Evolutionary conservation across 2,797 vertebrate genomes (phyloP), one percentile per base, ranked within the genome.

Genomic region (Rhinophrynus dorsalis): DNA sequence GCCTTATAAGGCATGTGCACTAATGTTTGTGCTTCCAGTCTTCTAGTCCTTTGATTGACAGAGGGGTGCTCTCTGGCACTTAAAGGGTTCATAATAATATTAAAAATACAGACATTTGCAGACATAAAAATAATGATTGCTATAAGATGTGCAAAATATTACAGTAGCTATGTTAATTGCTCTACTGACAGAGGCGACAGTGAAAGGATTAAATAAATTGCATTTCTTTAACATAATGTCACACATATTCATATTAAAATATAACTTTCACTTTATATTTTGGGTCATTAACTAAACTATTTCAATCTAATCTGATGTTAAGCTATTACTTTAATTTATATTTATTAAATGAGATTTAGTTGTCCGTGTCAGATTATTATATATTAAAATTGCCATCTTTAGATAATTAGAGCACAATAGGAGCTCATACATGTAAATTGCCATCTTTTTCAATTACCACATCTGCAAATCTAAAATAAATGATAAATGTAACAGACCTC

Each of bases 281-380:
- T 66, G 62, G 62, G 40, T 73, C 62, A 73, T 73, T 73, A 72
- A 72, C 44, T 59, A 52, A 55, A 59, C 62, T 52, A 52, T 60
- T 73, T 60, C 54, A 54, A 54, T 72, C 33, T 58, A 59, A 72
- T 67, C 55, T 60, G 33, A 66, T 66, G 69, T 65, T 54, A 67
- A 67, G 62, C 55, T 47, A 73, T 65, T 66, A 73, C 52, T 37
- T 54, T 67, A 66, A 73, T 73, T 73, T 59, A 67, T 66, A 73
- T 66, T 73, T 73, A 66, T 66, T 73, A 73, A 67, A 73, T 73
- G 54, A 73, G 55, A 73, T 73, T 73, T 73, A 73, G 70, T 73
- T 73, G 70, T 52, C 70, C 62, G 45, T 66, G 62, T 66, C 70
- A 73, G 62, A 73, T 73, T 73, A 60, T 66, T 73, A 67, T 67